A percentile compares a stretch with the other conserved stretches of the same genome.
Evolutionary conservation across 2,113 vertebrate genomes (phyloP).

Genomic region (Benitochromis conjunctus): DNA sequence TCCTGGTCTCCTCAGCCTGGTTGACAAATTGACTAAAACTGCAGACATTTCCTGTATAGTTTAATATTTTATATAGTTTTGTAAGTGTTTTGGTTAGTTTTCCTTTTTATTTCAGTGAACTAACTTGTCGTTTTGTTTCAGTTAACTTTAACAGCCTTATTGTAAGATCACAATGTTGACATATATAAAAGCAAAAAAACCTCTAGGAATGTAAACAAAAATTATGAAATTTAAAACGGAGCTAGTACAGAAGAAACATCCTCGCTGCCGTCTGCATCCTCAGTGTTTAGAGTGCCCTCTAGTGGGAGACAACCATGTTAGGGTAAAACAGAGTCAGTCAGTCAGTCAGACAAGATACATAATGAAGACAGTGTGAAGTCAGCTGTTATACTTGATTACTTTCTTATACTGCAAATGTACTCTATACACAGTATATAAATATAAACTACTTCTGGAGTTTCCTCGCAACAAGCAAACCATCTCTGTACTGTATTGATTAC

Average conservation of each 20-base stretch:
- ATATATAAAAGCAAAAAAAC: background rate
- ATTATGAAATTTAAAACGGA: background rate
- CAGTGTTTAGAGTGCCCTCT: background rate
- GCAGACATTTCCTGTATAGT: background rate
- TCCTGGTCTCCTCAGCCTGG: background rate
- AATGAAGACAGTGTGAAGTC: background rate
- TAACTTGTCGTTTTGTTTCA: background rate
- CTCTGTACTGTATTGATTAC: background rate
- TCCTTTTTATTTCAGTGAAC: background rate
- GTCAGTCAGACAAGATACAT: background rate
- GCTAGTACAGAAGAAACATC: background rate
- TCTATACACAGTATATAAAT: background rate
- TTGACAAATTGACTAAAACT: background rate
- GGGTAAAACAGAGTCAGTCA: background rate
- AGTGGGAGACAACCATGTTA: background rate
- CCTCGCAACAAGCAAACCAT: background rate
- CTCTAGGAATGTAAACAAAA: background rate
- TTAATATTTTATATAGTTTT: background rate
- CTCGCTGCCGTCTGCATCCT: background rate
- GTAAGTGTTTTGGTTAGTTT: background rate
- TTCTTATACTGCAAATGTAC: background rate
- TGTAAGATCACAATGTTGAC: background rate
- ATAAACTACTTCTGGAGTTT: background rate
- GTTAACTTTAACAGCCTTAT: background rate
- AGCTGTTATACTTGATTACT: background rate